Base-by-base conservation (phyloP, 2,888 invertebrate genomes). In the Pachymerium ferrugineum region DNA sequence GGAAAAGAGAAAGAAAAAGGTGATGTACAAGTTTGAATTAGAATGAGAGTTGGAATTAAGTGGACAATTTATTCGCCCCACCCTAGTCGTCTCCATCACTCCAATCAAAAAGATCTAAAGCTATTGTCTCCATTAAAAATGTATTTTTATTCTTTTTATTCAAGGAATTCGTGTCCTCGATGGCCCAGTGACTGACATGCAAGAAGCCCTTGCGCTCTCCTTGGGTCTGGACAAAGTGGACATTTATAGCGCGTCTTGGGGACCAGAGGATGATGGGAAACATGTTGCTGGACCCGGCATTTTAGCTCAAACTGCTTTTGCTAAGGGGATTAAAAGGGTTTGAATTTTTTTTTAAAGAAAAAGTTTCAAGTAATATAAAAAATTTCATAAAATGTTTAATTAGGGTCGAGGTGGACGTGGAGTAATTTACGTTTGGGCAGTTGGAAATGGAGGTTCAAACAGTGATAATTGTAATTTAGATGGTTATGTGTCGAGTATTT, bases 381-480 rank as follows among this genome's bases (percentile, higher is more conserved):
- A 70, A 67, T 16, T 67, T 12, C 4, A 22, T 6, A 19, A 25
- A 22, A 22, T 12, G 3, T 8, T 16, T 30, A 29, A 6, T 31
- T 19, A 84, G 83, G 84, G 84, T 16, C 79, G 84, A 1, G 76
- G 77, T 5, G 84, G 84, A 10, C 80, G 80, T 74, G 84, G 84
- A 4, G 80, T 79, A 3, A 79, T 84, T 31, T 84, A 83, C 76
- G 81, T 82, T 3, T 84, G 83, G 83, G 84, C 84, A 0, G 82
- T 82, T 0, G 84, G 84, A 16, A 84, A 84, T 76, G 84, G 84
- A 6, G 84, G 84, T 10, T 75, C 78, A 16, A 76, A 78, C 29
- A 77, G 78, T 3, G 84, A 84, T 78, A 83, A 83, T 78, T 84
- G 84, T 77, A 81, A 82, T 78, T 83, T 83, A 77, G 84, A 84